These are phyloP conservation scores for Drosophila kokeensis DNA, from an alignment of 2,888 invertebrate species.

Conservation along the genomic window DNA sequence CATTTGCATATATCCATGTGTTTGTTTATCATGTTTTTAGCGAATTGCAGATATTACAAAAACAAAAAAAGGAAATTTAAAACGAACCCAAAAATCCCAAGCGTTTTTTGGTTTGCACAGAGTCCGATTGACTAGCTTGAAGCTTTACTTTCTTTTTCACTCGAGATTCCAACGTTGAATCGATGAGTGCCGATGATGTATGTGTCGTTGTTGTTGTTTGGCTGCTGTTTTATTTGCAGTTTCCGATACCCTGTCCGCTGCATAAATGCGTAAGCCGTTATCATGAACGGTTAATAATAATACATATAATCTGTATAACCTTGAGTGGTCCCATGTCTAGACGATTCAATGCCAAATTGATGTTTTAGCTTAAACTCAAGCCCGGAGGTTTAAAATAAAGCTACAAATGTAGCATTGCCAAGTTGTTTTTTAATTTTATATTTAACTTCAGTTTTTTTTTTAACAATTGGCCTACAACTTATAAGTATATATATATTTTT, in stretches of 20 bases:
- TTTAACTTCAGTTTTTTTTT: neutral
- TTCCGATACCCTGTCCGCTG: neutral
- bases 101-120: slow-evolving; percentile 12
- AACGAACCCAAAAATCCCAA: slow-evolving; percentile 8
- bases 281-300: neutral
- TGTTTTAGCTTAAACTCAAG: neutral
- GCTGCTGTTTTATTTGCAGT: slow-evolving; percentile 8
- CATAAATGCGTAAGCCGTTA: neutral
- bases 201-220: neutral
- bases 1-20: slow-evolving; percentile 52
- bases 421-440: neutral
- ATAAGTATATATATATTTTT: no score
- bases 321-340: neutral
- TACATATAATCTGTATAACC: neutral
- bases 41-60: slow-evolving; percentile 39
- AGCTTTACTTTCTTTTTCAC: slow-evolving; percentile 74
- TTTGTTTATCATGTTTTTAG: slow-evolving; percentile 28
- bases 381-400: neutral
- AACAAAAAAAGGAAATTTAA: slow-evolving; percentile 1
- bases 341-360: neutral
- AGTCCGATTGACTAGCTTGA: slow-evolving; percentile 25
- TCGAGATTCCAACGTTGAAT: slow-evolving; percentile 49
- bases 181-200: slow-evolving; percentile 21
- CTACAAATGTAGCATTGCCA: neutral
- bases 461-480: no score